phyloP scores from a whole-genome alignment of 2,797 vertebrate species.

The Myotis pilosus region DNA sequence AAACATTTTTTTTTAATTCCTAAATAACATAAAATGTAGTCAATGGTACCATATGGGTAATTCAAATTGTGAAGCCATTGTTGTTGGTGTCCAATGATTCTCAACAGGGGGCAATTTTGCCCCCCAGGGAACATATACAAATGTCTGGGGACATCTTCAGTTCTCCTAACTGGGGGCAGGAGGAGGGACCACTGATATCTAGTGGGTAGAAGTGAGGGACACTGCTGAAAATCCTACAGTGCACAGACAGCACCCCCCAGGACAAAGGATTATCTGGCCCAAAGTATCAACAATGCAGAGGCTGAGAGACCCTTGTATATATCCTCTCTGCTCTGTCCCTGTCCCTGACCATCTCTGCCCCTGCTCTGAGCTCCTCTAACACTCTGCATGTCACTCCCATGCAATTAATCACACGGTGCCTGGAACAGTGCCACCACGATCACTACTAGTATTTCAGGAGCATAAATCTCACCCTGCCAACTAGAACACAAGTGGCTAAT shows the following conservation, averaged over 20 bases:
- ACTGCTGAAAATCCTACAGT: background rate
- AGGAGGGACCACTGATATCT: background rate
- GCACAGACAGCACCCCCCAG: rapidly evolving
- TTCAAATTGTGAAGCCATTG: background rate
- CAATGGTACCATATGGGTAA: rapidly evolving
- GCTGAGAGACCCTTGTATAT: too few species aligned
- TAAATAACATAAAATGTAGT: background rate
- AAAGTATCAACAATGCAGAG: rapidly evolving
- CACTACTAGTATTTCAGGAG: background rate
- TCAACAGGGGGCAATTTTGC: too few species aligned
- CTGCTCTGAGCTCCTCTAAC: rapidly evolving
- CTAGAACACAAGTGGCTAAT: background rate
- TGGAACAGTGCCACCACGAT: too few species aligned
- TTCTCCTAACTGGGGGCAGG: background rate
- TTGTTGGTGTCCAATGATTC: background rate
- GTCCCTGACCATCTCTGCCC: rapidly evolving
- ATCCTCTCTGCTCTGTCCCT: too few species aligned
- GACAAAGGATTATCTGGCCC: background rate
- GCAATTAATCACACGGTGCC: background rate
- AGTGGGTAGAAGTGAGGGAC: background rate
- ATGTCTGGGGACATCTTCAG: background rate
- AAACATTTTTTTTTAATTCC: background rate
- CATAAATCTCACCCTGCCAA: background rate
- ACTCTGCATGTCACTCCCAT: background rate
- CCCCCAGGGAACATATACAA: rapidly evolving